Base-by-base conservation (phyloP, 2,113 vertebrate genomes). In the Taurulus bubalis region DNA sequence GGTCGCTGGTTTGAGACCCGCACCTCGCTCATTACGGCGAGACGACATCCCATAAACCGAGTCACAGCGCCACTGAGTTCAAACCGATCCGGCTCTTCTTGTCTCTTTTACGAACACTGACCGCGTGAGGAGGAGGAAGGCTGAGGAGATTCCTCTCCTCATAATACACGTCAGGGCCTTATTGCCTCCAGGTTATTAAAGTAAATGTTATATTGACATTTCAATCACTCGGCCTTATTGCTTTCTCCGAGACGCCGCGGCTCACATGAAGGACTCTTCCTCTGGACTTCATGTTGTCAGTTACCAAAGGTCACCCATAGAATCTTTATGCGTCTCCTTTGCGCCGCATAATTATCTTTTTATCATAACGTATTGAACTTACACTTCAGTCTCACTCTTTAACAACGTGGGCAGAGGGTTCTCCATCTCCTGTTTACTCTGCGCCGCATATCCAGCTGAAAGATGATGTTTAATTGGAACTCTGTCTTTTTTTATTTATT, bases 141-240 rank as follows among this genome's bases (percentile, higher is more conserved):
- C 75, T 64, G 38, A 67, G 71, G 69, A 77, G 68, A 77, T 59
- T 77, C 84, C 49, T 71, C 68, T 40, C 63, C 73, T 84, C 86
- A 86, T 87, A 87, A 84, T 59, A 62, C 77, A 56, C 36, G 34
- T 79, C 87, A 75, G 77, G 56, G 71, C 80, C 82, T 87, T 84
- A 75, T 89, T 89, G 80, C 73, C 85, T 87, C 45, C 1, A 18
- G 85, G 79, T 87, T 91, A 91, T 91, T 87, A 89, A 89, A 85
- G 85, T 85, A 90, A 92, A 91, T 71, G 82, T 88, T 90, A 64
- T 85, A 92, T 91, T 86, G 91, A 85, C 87, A 66, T 84, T 87
- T 85, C 79, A 81, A 75, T 89, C 71, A 87, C 60, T 87, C 72
- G 11, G 77, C 51, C 56, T 89, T 88, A 82, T 87, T 90, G 83